A percentile compares a stretch with the other conserved stretches of the same genome.
phyloP scores from a whole-genome alignment of 2,113 vertebrate genomes.

The Microcebus murinus region DNA sequence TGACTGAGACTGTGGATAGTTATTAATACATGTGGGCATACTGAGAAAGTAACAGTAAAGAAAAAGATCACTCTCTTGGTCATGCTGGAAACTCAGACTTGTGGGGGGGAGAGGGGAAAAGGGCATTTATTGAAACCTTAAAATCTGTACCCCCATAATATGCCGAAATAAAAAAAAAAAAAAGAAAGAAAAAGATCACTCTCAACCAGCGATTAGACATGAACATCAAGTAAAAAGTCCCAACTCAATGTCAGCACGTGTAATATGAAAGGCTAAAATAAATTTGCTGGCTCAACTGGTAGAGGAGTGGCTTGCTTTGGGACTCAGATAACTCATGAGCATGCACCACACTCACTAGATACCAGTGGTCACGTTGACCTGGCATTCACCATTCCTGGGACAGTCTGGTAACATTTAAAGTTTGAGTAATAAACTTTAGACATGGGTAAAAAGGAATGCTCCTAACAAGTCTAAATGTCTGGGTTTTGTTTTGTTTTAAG shows the following conservation, averaged over 20 bases:
- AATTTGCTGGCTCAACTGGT: neutral
- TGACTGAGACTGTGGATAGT: neutral
- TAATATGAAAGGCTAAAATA: slow-evolving; percentile 13
- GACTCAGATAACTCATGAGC: neutral
- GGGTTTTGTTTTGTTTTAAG: neutral
- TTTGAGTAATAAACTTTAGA: neutral
- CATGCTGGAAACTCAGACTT: too few species aligned
- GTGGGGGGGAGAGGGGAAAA: too few species aligned
- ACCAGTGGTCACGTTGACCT: neutral
- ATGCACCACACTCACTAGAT: neutral
- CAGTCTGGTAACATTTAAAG: neutral
- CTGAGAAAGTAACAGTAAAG: neutral
- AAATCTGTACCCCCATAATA: too few species aligned
- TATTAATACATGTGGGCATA: neutral
- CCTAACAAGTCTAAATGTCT: neutral
- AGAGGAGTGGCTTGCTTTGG: neutral
- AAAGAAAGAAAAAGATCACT: neutral
- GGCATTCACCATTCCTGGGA: neutral
- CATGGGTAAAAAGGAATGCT: neutral
- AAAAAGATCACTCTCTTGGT: neutral
- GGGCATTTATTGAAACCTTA: too few species aligned
- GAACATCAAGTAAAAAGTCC: neutral
- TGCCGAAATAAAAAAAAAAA: too few species aligned
- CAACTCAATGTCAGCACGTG: neutral
- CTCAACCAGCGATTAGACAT: neutral